These are phyloP conservation scores for Lepus oiostolus DNA, from an alignment of 2,797 vertebrate genomes.

Conservation along the genomic window DNA sequence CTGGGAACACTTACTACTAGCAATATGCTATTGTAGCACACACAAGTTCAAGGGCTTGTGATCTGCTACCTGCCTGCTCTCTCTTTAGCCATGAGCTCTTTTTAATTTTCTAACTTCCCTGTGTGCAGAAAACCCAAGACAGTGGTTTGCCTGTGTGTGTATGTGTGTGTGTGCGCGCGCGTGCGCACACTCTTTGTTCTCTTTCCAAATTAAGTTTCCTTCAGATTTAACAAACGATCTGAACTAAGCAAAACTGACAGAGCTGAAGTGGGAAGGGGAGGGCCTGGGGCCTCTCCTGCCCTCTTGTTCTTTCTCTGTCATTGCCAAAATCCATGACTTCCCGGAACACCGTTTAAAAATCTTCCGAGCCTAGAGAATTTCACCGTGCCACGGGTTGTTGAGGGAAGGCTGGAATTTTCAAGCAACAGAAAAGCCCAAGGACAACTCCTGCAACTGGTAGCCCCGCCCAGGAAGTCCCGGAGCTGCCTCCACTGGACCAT, in stretches of 20 bases:
- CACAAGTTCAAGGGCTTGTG: background rate
- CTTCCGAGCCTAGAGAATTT: background rate
- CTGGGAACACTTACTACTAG: background rate
- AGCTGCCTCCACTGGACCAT: background rate
- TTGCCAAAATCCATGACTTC: background rate
- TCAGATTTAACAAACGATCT: background rate
- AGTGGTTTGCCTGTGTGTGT: background rate
- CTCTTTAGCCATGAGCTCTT: background rate
- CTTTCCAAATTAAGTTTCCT: constrained; percentile 44
- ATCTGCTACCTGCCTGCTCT: background rate
- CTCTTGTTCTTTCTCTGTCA: background rate
- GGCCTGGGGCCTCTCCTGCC: background rate
- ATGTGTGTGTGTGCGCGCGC: background rate
- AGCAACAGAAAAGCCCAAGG: background rate
- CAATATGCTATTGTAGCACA: background rate
- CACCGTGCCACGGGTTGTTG: background rate
- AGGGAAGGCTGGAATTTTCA: background rate
- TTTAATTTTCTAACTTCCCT: background rate
- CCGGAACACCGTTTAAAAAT: constrained; percentile 1
- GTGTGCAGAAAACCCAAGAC: background rate
- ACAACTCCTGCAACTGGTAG: background rate
- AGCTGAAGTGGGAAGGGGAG: background rate
- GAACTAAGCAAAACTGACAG: constrained; percentile 30
- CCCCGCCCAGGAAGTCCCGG: background rate
- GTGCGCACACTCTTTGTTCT: background rate